phyloP scores from a whole-genome alignment of 2,113 vertebrate species.

The Ochotona princeps region DNA sequence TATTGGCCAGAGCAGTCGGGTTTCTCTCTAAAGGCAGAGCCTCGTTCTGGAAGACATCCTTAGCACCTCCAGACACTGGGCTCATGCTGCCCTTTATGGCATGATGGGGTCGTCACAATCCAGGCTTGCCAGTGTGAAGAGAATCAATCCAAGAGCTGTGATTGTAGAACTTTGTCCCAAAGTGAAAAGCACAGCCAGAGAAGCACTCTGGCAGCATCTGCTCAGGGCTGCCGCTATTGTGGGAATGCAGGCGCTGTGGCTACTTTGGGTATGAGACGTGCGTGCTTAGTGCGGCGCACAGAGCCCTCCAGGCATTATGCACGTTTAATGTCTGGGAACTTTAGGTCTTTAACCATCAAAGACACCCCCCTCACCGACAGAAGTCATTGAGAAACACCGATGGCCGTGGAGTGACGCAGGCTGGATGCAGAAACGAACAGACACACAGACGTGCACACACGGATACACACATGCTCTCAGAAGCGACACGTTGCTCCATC shows the following conservation, averaged over 20 bases:
- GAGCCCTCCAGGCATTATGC: conserved; percentile 72
- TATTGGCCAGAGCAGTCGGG: conserved; percentile 78
- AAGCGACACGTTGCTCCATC: conserved; percentile 22
- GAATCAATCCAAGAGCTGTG: conserved; percentile 63
- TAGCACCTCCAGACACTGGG: conserved; percentile 55
- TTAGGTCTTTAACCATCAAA: conserved; percentile 37
- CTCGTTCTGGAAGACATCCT: conserved; percentile 75
- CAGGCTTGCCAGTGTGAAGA: conserved; percentile 56
- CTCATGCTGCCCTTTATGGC: conserved; percentile 34
- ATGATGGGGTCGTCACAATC: neutral
- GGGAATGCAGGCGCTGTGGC: conserved; percentile 80
- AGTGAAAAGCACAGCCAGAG: conserved; percentile 64
- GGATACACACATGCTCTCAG: neutral
- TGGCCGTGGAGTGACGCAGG: conserved; percentile 74
- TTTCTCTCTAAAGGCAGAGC: conserved; percentile 78
- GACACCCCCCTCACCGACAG: conserved; percentile 67
- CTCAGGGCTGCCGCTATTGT: conserved; percentile 79
- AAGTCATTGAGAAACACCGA: conserved; percentile 59
- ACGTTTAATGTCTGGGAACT: conserved; percentile 67
- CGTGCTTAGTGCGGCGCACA: conserved; percentile 62
- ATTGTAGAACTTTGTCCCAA: conserved; percentile 75
- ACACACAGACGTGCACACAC: conserved; percentile 8
- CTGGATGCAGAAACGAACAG: conserved; percentile 71
- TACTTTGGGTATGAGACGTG: conserved; percentile 78
- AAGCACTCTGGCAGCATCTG: conserved; percentile 79